Evolutionary conservation across 2,797 vertebrate species (phyloP).

Genomic region (Cirrhinus molitorella): DNA sequence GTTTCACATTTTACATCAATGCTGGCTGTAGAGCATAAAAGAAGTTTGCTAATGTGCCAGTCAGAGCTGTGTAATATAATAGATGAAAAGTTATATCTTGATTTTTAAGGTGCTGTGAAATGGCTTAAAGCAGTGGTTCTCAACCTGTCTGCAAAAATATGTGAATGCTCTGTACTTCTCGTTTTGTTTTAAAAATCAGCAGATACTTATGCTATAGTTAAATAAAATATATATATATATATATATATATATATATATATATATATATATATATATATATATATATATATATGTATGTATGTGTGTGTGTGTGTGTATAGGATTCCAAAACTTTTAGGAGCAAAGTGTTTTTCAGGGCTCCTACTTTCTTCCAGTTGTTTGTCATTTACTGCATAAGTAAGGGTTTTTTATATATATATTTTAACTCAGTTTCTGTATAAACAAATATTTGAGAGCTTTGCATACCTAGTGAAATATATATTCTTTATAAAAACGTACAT

Average conservation of each 20-base stretch:
- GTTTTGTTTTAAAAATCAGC: background rate
- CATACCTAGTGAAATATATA: no score
- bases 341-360: background rate
- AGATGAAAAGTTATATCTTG: background rate
- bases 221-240: no score
- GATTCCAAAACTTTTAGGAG: background rate
- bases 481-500: no score
- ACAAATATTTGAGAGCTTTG: no score
- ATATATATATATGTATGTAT: no score
- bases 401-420: background rate
- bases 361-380: background rate
- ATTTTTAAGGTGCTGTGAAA: background rate
- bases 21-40: background rate
- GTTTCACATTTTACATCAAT: constrained; percentile 51
- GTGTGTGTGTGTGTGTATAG: no score
- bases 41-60: background rate
- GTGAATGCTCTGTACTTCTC: background rate
- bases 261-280: no score
- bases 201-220: no score
- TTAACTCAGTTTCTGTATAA: no score
- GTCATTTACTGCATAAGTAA: background rate
- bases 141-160: background rate
- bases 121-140: background rate
- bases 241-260: no score
- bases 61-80: background rate